phyloP scores from a whole-genome alignment of 2,113 vertebrate species.

The Larimichthys crocea region DNA sequence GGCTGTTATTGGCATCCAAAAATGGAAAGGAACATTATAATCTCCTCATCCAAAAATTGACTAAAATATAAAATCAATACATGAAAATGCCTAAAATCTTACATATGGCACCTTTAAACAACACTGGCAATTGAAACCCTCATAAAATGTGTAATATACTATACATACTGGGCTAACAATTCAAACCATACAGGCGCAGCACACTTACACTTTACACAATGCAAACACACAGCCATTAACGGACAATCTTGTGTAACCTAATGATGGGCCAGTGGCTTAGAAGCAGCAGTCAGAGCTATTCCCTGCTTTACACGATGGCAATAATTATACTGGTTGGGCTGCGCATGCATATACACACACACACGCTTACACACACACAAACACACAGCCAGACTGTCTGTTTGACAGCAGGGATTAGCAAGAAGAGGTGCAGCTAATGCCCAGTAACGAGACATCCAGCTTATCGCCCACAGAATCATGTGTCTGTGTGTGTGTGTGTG shows the following conservation, averaged over 20 bases:
- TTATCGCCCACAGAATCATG: slow-evolving; percentile 73
- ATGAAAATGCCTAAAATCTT: background rate
- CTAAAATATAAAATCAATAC: no score
- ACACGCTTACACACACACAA: slow-evolving; percentile 2
- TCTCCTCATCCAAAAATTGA: no score
- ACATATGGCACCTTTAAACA: background rate
- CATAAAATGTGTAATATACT: no score
- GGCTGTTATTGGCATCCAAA: no score
- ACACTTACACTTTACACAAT: slow-evolving; percentile 1
- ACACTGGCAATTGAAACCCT: background rate
- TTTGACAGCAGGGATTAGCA: slow-evolving; percentile 76
- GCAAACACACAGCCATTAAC: slow-evolving; percentile 37
- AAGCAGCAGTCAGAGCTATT: slow-evolving; percentile 64
- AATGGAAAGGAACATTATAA: no score
- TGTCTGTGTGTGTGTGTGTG: slow-evolving; percentile 13
- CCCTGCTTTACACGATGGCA: slow-evolving; percentile 61
- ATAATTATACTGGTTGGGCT: slow-evolving; percentile 68
- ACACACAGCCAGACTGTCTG: slow-evolving; percentile 48
- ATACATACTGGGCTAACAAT: background rate
- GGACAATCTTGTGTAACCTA: slow-evolving; percentile 62
- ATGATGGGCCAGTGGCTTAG: slow-evolving; percentile 63
- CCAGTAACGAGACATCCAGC: slow-evolving; percentile 75
- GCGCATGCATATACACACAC: background rate
- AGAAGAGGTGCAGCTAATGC: slow-evolving; percentile 75
- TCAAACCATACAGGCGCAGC: background rate